phyloP scores from a whole-genome alignment of 2,113 vertebrate species.

The Recurvirostra avosetta region DNA sequence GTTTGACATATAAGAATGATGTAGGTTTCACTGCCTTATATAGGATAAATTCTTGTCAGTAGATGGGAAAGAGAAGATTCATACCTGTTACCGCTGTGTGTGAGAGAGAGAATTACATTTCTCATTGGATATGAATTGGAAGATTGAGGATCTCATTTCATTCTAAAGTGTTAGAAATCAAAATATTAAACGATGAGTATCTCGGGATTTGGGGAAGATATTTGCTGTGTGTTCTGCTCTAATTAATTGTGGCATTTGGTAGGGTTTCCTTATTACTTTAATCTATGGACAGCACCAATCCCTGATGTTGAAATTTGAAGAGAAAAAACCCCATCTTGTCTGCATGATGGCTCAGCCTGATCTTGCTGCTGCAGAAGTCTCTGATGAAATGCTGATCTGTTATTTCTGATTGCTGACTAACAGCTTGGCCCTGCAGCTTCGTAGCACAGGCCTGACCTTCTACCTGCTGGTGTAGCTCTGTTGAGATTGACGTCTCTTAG shows the following conservation, averaged over 20 bases:
- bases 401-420: conserved; percentile 3
- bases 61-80: not conserved
- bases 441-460: not conserved
- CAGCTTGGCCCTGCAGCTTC: not conserved
- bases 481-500: not conserved
- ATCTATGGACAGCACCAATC: not conserved
- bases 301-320: not conserved
- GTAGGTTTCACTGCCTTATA: not conserved
- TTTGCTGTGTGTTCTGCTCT: not conserved
- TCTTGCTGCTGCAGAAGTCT: not conserved
- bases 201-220: not conserved
- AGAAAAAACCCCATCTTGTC: not conserved
- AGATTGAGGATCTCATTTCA: not conserved
- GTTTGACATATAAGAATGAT: not conserved
- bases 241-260: not conserved
- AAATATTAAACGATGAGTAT: not conserved
- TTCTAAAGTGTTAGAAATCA: not conserved
- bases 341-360: not conserved
- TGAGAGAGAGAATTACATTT: not conserved
- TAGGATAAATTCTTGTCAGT: not conserved
- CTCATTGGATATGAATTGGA: not conserved
- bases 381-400: not conserved
- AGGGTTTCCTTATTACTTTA: not conserved
- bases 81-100: not conserved
- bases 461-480: rapidly evolving